Percentiles rank a stretch among this genome's conserved stretches.
Conservation (phyloP, 2,797 vertebrate species). For the Mustela erminea region DNA sequence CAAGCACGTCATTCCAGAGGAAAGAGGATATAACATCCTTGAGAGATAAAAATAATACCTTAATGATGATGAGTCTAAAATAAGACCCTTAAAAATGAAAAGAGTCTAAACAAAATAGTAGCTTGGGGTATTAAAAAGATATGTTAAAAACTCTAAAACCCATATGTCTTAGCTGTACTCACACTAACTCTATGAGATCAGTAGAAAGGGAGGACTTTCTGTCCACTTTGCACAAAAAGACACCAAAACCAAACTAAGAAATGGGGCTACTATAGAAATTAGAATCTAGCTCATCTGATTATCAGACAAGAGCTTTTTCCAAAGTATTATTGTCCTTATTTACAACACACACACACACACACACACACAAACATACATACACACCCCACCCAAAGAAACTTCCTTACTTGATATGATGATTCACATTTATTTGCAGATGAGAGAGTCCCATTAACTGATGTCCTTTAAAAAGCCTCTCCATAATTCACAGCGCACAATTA, state of each 20-base stretch:
- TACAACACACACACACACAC: not conserved
- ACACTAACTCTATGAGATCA: not conserved
- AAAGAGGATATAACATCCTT: not conserved
- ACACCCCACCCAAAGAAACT: not conserved
- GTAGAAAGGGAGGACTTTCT: not conserved
- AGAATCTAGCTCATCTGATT: not conserved
- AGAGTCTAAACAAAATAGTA: not conserved
- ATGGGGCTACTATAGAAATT: not conserved
- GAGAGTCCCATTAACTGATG: not conserved
- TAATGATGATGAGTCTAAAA: not conserved
- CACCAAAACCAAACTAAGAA: not conserved
- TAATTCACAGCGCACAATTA: not conserved
- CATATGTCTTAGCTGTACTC: not conserved
- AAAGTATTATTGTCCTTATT: not conserved
- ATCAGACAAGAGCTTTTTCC: not conserved
- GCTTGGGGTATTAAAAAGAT: not conserved
- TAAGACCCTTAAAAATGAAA: not conserved
- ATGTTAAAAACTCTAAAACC: not conserved
- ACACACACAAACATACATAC: not conserved
- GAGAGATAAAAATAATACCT: constrained; percentile 7
- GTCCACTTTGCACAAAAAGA: not conserved
- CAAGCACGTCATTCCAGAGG: not conserved
- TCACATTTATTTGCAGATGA: not conserved
- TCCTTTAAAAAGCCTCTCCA: not conserved
- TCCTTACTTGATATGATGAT: not conserved